phyloP scores from a whole-genome alignment of 2,888 invertebrate genomes.

The Eupithecia dodoneata region DNA sequence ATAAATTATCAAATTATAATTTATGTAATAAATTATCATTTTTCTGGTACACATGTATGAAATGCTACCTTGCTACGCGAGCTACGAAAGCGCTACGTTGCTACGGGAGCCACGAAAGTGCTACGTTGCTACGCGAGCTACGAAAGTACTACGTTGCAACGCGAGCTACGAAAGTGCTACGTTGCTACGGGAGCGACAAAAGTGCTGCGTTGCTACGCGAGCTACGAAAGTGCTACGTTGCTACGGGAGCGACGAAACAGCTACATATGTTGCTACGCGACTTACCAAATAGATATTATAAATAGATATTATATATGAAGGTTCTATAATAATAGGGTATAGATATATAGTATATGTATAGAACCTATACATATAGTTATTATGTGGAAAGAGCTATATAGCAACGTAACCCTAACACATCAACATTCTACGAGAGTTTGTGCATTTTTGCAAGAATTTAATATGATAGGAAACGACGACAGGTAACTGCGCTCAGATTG shows the following conservation, averaged over 20 bases:
- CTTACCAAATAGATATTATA: too few relatives aligned
- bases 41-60: slow-evolving; percentile 12
- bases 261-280: too few relatives aligned
- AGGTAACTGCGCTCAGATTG: neutral
- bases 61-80: slow-evolving; percentile 47
- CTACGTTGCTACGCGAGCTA: neutral
- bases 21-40: neutral
- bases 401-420: neutral
- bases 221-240: too few relatives aligned
- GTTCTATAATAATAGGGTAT: too few relatives aligned
- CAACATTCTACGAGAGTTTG: neutral
- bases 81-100: neutral
- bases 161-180: too few relatives aligned
- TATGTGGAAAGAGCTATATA: neutral
- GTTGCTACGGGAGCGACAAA: too few relatives aligned
- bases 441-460: neutral
- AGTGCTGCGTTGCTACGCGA: too few relatives aligned
- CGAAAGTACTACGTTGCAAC: neutral
- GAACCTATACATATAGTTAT: too few relatives aligned
- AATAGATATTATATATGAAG: too few relatives aligned
- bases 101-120: neutral
- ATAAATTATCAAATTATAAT: too few relatives aligned
- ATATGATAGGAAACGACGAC: neutral
- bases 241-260: too few relatives aligned
- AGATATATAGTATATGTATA: too few relatives aligned